Evolutionary conservation across 2,888 invertebrate genomes (phyloP), one percentile per base, ranked within the genome.

Genomic region (Agrotis ipsilon): DNA sequence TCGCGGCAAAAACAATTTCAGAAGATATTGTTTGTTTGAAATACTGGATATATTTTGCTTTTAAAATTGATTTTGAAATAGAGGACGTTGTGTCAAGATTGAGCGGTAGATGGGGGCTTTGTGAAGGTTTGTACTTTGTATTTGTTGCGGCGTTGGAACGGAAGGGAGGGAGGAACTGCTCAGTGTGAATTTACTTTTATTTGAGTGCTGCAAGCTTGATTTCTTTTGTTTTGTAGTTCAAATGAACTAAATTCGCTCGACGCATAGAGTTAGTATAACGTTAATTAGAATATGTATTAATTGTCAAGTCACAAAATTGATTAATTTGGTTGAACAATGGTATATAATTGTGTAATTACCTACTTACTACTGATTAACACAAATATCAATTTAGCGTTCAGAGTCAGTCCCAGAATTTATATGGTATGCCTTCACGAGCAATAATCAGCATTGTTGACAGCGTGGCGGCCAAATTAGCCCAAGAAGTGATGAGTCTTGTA

Each of bases 61-160:
- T 83, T 78, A 75, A 83, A 83, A 83, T 86, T 83, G 83, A 83
- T 83, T 83, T 86, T 73, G 75, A 83, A 86, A 75, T 81, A 75
- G 81, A 72, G 61, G 84, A 68, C 78, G 74, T 64, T 83, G 86
- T 85, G 81, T 86, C 86, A 83, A 85, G 83, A 83, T 78, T 85
- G 84, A 68, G 66, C 54, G 67, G 64, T 64, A 65, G 76, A 76
- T 83, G 68, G 60, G 49, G 46, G 77, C 71, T 80, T 80, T 82
- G 81, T 72, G 68, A 51, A n/a, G 62, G 49, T 18, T 46, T 45
- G 60, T 54, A 64, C 62, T 73, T 68, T 62, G 80, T 83, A 51
- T 64, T 82, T 72, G 71, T 64, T 57, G 78, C 51, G 54, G 16
- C 39, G 24, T 61, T 61, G 16, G 19, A 57, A 24, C 18, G 55